These are phyloP conservation scores for Kryphioiulus occultus DNA, from an alignment of 2,888 invertebrate species.

Conservation along the genomic window DNA sequence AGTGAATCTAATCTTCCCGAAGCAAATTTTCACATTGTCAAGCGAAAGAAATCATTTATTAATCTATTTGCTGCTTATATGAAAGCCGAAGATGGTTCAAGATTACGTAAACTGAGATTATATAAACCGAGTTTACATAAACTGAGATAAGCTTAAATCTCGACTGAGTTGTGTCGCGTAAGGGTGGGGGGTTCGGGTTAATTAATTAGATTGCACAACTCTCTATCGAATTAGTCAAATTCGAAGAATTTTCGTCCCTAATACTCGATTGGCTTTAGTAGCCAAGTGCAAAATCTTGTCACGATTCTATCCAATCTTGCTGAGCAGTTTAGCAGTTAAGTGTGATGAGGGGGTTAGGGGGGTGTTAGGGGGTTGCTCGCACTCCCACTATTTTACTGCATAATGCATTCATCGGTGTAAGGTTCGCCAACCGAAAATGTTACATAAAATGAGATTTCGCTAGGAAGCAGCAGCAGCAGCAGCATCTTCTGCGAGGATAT, in stretches of 20 bases:
- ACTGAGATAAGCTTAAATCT: background rate
- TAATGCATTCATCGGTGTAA: background rate
- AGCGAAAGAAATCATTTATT: background rate
- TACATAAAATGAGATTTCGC: background rate
- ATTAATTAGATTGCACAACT: background rate
- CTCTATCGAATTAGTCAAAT: constrained; percentile 3
- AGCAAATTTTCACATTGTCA: background rate
- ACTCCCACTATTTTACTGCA: background rate
- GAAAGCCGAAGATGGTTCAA: background rate
- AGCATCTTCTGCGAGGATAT: background rate
- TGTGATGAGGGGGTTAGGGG: background rate
- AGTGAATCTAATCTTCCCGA: too few species aligned
- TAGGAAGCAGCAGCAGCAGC: too few species aligned
- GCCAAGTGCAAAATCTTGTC: constrained; percentile 7
- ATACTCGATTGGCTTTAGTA: background rate
- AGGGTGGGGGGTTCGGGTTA: too few species aligned
- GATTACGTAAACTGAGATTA: too few species aligned
- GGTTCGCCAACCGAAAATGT: constrained; percentile 9
- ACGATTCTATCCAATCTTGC: background rate
- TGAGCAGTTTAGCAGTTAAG: constrained; percentile 26
- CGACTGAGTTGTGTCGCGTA: background rate
- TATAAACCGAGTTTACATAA: too few species aligned
- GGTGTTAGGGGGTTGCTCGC: background rate
- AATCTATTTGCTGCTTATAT: background rate
- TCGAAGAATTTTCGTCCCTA: background rate